Conservation (phyloP, 2,113 vertebrate species). For the Panthera uncia region DNA sequence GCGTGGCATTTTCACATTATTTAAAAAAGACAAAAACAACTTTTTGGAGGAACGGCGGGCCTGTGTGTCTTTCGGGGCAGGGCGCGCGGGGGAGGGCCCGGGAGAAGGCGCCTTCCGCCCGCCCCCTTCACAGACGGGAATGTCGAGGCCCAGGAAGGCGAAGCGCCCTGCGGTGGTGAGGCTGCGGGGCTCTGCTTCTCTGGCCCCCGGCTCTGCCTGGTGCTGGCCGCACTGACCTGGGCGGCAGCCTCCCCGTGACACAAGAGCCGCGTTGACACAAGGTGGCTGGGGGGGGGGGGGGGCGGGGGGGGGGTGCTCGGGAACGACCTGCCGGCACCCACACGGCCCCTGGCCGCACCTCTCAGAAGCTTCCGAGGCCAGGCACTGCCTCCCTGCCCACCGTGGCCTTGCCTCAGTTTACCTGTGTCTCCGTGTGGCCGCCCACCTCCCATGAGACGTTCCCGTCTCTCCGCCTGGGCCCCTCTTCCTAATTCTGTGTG, state of each 20-base stretch:
- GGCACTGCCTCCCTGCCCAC: background rate
- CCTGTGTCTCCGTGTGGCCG: background rate
- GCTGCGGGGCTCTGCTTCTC: rapidly evolving
- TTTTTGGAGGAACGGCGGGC: constrained; percentile 75
- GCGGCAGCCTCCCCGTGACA: background rate
- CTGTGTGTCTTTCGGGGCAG: constrained; percentile 51
- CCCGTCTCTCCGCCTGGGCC: background rate
- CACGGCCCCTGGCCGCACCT: background rate
- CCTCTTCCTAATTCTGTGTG: background rate
- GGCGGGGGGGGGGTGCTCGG: background rate
- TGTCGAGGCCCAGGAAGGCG: background rate
- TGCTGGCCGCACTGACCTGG: rapidly evolving
- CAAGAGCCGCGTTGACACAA: background rate
- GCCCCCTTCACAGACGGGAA: background rate
- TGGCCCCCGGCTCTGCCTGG: background rate
- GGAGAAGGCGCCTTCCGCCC: background rate
- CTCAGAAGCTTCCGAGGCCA: background rate
- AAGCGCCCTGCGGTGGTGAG: rapidly evolving
- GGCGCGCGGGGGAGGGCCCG: background rate
- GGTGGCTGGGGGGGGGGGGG: background rate
- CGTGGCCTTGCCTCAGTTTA: background rate
- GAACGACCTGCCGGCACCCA: background rate
- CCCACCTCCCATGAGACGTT: background rate
- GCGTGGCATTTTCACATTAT: constrained; percentile 83
- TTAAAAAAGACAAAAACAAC: constrained; percentile 82